Evolutionary conservation across 1,140 invertebrate genomes (phyloP), one percentile per base, ranked within the genome.

Genomic region (Laodelphax striatellus): DNA sequence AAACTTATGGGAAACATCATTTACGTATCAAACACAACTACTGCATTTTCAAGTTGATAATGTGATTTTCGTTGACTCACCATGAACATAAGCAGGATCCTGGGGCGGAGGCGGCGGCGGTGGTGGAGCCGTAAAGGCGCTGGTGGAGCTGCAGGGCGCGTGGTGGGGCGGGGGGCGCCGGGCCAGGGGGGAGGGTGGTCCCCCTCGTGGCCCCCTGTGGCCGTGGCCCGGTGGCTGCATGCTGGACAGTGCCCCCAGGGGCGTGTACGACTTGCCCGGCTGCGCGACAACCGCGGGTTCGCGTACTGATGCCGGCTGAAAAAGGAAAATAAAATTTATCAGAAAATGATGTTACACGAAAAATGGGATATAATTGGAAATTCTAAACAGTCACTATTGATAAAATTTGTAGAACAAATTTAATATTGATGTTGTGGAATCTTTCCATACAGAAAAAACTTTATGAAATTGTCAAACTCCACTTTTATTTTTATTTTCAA

Each of bases 181-280:
- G 59, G 59, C 44, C 58, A 61, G 54, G 0, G 55, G 58, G 14
- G 58, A 55, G 53, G 59, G 62, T 16, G 65, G 57, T 22, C 38
- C 60, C 24, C 42, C 24, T 9, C 54, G 42, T 28, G 50, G 31
- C 2, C 34, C 34, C 19, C 50, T 50, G 17, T 62, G 61, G 13
- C 42, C 28, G 9, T 63, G 60, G 62, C 84, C 85, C 1, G 87
- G 87, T 24, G 88, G 88, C 74, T 89, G 82, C 89, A 92, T 92
- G 63, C 84, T 89, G 41, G 88, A 90, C 59, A 91, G 75, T n/a
- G 89, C 88, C 53, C 85, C 85, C 41, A 92, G 77, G 14, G 88
- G 88, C 38, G 87, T 90, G 69, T 92, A 92, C 24, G 80, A 80
- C 67, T 82, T 82, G 66, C 60, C 57, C 10, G 60, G 60, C 1